Evolutionary conservation across 2,888 invertebrate genomes (phyloP).

Genomic region (Xanthorhoe spadicearia): DNA sequence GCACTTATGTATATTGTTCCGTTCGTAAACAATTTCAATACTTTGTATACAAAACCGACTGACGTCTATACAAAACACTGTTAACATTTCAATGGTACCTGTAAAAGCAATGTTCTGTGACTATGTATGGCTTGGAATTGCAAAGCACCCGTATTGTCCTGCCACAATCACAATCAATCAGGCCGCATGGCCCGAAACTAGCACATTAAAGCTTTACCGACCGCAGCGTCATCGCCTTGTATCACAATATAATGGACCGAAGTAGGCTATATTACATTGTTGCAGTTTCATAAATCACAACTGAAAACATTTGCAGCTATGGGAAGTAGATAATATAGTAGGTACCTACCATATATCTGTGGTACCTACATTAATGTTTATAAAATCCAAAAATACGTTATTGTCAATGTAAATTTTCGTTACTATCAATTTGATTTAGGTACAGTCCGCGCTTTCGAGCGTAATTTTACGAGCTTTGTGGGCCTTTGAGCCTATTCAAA

Average conservation of each 20-base stretch:
- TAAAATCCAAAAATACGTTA: too few species aligned
- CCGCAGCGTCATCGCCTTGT: background rate
- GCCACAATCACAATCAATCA: conserved; percentile 8
- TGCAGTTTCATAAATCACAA: too few species aligned
- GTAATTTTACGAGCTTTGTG: conserved; percentile 4
- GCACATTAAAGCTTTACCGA: background rate
- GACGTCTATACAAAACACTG: background rate
- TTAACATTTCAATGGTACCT: background rate
- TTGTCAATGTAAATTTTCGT: background rate
- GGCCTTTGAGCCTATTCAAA: conserved; percentile 2
- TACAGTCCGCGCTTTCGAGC: background rate
- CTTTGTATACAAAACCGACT: background rate
- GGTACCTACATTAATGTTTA: too few species aligned
- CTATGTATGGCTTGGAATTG: background rate
- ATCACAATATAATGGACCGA: too few species aligned
- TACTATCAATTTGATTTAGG: background rate
- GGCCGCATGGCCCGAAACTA: background rate
- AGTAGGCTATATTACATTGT: too few species aligned
- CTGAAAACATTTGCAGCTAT: too few species aligned
- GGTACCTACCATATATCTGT: too few species aligned
- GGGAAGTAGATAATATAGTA: too few species aligned
- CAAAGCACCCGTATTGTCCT: background rate
- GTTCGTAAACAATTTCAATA: background rate
- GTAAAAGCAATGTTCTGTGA: background rate
- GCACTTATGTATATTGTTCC: too few species aligned